These are phyloP conservation scores for Drosophila kurseongensis DNA, from an alignment of 1,140 invertebrate genomes.

Conservation along the genomic window DNA sequence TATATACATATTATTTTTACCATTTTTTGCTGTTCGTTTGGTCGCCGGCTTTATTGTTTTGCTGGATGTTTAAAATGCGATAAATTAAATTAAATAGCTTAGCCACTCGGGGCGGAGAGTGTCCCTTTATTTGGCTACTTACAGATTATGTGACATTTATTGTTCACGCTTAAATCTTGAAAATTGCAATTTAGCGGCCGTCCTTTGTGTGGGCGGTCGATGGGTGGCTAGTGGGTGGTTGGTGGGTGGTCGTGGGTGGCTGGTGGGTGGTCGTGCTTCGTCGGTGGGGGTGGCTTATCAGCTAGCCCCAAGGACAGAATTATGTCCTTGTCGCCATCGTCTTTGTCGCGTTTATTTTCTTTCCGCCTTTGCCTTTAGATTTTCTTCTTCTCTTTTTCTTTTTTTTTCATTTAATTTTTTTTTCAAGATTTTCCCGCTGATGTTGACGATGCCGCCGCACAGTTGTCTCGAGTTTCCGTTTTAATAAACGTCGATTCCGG, in stretches of 20 bases:
- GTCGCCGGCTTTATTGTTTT: slow-evolving; percentile 61
- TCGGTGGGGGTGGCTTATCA: slow-evolving; percentile 43
- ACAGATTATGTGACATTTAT: slow-evolving; percentile 83
- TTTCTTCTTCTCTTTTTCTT: slow-evolving; percentile 5
- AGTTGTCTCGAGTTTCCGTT: slow-evolving; percentile 82
- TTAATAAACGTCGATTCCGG: slow-evolving; percentile 83
- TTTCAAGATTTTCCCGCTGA: slow-evolving; percentile 21
- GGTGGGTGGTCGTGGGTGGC: slow-evolving; percentile 1
- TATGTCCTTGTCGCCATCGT: slow-evolving; percentile 64
- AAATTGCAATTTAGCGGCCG: slow-evolving; percentile 79
- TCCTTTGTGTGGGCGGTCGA: slow-evolving; percentile 26
- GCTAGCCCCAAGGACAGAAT: slow-evolving; percentile 73
- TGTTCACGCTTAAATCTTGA: slow-evolving; percentile 81
- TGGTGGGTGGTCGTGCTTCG: background rate
- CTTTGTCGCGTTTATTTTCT: slow-evolving; percentile 41
- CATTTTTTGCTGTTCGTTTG: slow-evolving; percentile 34
- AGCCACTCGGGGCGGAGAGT: slow-evolving; percentile 9
- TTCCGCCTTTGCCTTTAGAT: background rate
- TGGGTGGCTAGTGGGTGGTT: slow-evolving; percentile 8
- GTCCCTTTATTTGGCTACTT: slow-evolving; percentile 79
- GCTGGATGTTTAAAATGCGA: slow-evolving; percentile 80
- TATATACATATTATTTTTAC: slow-evolving; percentile 44
- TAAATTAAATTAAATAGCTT: slow-evolving; percentile 80
- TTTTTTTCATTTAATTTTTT: slow-evolving; percentile 17
- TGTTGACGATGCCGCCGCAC: slow-evolving; percentile 60